Percentiles rank a stretch among this genome's conserved stretches.
phyloP scores from a whole-genome alignment of 2,797 vertebrate species.

The Antrozous pallidus region DNA sequence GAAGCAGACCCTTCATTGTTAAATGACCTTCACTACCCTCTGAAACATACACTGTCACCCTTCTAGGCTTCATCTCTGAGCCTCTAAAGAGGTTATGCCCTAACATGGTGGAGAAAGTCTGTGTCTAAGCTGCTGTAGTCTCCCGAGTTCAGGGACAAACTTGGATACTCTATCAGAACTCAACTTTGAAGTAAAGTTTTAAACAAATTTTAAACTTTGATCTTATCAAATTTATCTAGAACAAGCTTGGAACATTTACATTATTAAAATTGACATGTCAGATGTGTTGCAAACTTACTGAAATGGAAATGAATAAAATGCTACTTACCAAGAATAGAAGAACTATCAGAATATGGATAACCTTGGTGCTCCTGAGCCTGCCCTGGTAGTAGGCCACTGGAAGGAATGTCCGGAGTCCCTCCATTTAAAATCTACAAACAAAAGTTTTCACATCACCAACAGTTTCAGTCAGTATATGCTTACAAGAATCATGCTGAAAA shows the following conservation, averaged over 20 bases:
- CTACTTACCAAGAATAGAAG: conserved; percentile 95
- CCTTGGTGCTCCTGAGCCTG: conserved; percentile 91
- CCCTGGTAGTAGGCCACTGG: conserved; percentile 88
- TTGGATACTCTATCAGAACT: background rate
- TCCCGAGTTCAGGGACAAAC: background rate
- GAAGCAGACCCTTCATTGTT: background rate
- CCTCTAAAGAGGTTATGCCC: background rate
- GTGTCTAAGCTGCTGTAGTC: background rate
- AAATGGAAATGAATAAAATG: background rate
- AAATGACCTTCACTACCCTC: background rate
- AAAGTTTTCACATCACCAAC: conserved; percentile 46
- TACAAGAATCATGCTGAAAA: background rate
- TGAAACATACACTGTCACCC: background rate
- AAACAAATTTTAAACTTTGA: background rate
- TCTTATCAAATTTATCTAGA: conserved; percentile 20
- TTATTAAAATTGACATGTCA: conserved; percentile 20
- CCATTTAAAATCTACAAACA: conserved; percentile 92
- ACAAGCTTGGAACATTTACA: background rate
- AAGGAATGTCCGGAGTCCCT: conserved; percentile 92
- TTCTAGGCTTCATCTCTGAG: background rate
- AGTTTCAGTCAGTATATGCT: background rate
- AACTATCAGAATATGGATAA: conserved; percentile 94
- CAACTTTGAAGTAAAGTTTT: background rate
- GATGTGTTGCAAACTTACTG: background rate
- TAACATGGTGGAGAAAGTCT: background rate